A percentile compares a stretch with the other conserved stretches of the same genome.
phyloP scores from a whole-genome alignment of 30 jellyfish, hydroid and myxozoan genomes.

The Pelagia noctiluca region DNA sequence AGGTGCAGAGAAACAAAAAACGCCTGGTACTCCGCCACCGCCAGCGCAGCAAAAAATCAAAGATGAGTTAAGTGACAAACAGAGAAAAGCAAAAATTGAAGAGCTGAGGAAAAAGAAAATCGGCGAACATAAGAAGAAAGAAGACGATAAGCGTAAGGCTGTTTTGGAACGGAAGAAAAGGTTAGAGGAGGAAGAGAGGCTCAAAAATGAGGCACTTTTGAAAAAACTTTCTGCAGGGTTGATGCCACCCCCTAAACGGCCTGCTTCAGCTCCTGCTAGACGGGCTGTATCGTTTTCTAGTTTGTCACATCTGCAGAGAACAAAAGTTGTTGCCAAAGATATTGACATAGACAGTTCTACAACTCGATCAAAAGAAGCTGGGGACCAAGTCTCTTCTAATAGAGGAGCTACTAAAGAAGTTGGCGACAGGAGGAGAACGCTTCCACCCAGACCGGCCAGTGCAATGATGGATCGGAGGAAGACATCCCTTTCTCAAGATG shows the following conservation, averaged over 20 bases:
- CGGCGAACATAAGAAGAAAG: slow-evolving; percentile 67
- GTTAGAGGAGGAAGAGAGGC: slow-evolving; percentile 70
- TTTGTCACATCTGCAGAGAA: slow-evolving; percentile 43
- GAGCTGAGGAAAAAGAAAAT: slow-evolving; percentile 72
- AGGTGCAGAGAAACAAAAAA: slow-evolving; percentile 16
- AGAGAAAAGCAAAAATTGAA: slow-evolving; percentile 70
- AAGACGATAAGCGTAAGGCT: slow-evolving; percentile 82
- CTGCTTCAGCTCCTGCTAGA: slow-evolving; percentile 70
- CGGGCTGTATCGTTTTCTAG: slow-evolving; percentile 84
- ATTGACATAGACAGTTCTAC: slow-evolving; percentile 52
- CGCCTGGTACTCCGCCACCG: slow-evolving; percentile 50
- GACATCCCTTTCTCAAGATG: slow-evolving; percentile 22
- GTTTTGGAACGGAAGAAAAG: slow-evolving; percentile 74
- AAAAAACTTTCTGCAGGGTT: slow-evolving; percentile 61
- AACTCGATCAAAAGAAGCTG: slow-evolving; percentile 56
- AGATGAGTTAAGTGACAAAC: slow-evolving; percentile 68
- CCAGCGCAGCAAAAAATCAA: too few relatives aligned
- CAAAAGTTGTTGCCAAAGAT: slow-evolving; percentile 62
- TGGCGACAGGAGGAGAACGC: slow-evolving; percentile 56
- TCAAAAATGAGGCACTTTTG: slow-evolving; percentile 67
- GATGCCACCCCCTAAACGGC: slow-evolving; percentile 58
- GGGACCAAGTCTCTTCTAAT: slow-evolving; percentile 19
- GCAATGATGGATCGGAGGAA: slow-evolving; percentile 66
- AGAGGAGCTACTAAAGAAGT: background rate
- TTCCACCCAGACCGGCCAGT: slow-evolving; percentile 65